phyloP scores from a whole-genome alignment of 2,888 invertebrate species.

The Blera fallax region DNA sequence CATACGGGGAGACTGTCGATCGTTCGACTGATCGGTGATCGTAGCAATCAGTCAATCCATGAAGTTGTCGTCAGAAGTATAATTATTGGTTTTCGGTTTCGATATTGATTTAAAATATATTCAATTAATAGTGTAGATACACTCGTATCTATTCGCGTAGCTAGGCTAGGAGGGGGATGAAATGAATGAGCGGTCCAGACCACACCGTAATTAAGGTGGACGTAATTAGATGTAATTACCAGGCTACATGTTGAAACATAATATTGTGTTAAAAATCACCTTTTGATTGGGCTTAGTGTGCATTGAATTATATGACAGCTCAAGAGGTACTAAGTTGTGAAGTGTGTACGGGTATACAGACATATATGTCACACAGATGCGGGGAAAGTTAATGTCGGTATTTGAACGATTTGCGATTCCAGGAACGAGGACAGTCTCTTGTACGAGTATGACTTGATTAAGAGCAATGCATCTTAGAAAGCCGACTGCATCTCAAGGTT shows the following conservation, averaged over 20 bases:
- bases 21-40: conserved; percentile 14
- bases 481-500: too few relatives aligned
- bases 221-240: conserved; percentile 56
- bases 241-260: conserved; percentile 24
- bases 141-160: background rate
- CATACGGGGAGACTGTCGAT: background rate
- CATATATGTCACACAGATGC: background rate
- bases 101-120: conserved; percentile 67
- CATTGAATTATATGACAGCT: background rate
- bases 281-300: conserved; percentile 9
- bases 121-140: conserved; percentile 40
- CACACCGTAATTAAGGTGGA: conserved; percentile 25
- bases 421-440: background rate
- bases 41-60: conserved; percentile 51
- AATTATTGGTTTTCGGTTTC: conserved; percentile 65
- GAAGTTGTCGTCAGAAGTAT: conserved; percentile 63
- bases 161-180: background rate
- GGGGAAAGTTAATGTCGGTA: background rate
- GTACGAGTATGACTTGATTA: background rate
- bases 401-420: background rate
- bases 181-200: background rate
- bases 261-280: conserved; percentile 38
- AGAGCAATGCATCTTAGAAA: too few relatives aligned
- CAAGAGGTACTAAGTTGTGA: background rate
- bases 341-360: too few relatives aligned